Evolutionary conservation across 2,113 vertebrate species (phyloP).

Genomic region (Heterocephalus glaber): DNA sequence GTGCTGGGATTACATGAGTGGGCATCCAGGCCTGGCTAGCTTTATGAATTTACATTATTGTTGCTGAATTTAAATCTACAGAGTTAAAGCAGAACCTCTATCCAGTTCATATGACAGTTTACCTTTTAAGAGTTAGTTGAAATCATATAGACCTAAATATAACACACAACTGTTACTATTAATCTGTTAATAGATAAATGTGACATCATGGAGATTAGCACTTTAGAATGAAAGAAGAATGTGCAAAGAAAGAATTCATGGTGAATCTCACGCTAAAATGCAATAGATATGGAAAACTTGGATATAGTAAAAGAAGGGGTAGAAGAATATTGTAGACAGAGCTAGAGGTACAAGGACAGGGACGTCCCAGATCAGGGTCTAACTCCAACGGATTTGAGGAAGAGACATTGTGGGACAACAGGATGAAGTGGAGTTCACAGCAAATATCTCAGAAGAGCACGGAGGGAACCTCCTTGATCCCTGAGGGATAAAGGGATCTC

Average conservation of each 20-base stretch:
- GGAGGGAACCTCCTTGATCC: neutral
- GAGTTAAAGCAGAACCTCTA: too few relatives aligned
- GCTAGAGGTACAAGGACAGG: neutral
- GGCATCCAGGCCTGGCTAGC: too few relatives aligned
- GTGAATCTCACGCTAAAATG: neutral
- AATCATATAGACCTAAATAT: too few relatives aligned
- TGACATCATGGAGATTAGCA: neutral
- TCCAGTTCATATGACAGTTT: too few relatives aligned
- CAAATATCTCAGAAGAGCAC: neutral
- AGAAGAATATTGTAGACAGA: neutral
- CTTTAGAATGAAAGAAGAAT: neutral
- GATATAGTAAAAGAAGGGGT: neutral
- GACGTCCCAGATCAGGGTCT: neutral
- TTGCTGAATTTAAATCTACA: neutral
- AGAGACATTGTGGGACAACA: neutral
- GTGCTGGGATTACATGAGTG: too few relatives aligned
- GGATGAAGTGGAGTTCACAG: neutral
- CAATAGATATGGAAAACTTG: neutral
- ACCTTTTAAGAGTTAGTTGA: too few relatives aligned
- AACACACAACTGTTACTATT: too few relatives aligned
- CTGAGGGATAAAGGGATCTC: neutral
- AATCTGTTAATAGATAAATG: neutral
- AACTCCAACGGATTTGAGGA: neutral
- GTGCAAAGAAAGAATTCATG: neutral
- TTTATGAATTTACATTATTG: neutral